A percentile compares a stretch with the other conserved stretches of the same genome.
These are phyloP conservation scores for Aspidapion aeneum DNA, from an alignment of 2,888 invertebrate species.

Conservation along the genomic window DNA sequence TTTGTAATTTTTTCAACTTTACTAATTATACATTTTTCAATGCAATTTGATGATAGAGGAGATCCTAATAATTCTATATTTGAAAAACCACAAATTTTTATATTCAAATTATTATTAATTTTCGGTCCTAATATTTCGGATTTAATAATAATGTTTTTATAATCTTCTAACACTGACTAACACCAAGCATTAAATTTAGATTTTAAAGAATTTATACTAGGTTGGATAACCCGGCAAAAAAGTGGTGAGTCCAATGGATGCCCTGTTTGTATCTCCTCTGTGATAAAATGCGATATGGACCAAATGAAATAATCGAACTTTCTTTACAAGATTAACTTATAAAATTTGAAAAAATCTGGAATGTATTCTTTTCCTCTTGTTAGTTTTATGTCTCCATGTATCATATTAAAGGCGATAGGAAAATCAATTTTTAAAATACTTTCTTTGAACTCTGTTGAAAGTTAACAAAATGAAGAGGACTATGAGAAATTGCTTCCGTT, in stretches of 20 bases:
- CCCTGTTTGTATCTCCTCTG: neutral
- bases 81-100: neutral
- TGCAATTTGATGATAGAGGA: neutral
- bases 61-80: neutral
- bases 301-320: neutral
- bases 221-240: neutral
- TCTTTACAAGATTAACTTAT: neutral
- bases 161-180: neutral
- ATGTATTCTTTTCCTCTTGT: neutral
- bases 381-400: neutral
- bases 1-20: neutral
- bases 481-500: neutral
- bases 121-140: too few species aligned
- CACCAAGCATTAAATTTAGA: neutral
- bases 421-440: neutral
- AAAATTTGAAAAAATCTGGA: neutral
- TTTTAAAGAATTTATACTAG: neutral
- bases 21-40: neutral
- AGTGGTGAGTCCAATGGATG: too few species aligned
- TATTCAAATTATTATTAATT: too few species aligned
- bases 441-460: neutral
- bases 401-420: neutral
- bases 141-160: neutral
- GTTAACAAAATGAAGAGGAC: neutral
- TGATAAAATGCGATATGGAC: neutral